Evolutionary conservation across 2,113 vertebrate species (phyloP).

Genomic region (Ictidomys tridecemlineatus): DNA sequence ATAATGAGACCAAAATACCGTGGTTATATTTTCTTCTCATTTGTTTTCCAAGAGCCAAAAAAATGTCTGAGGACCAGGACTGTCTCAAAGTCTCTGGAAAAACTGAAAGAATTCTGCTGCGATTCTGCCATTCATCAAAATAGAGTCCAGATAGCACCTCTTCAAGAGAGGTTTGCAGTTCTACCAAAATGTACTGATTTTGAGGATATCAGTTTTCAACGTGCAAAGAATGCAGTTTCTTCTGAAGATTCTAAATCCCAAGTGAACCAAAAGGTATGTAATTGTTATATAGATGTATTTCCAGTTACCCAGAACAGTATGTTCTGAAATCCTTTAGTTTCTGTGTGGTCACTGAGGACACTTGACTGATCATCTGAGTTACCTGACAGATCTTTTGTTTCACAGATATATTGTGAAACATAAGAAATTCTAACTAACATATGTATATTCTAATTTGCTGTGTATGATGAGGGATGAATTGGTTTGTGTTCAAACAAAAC

Average conservation of each 20-base stretch:
- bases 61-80: constrained; percentile 77
- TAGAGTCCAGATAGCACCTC: constrained; percentile 56
- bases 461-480: background rate
- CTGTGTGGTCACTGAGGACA: background rate
- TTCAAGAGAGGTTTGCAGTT: constrained; percentile 57
- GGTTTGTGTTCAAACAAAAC: constrained; percentile 23
- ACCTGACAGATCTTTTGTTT: background rate
- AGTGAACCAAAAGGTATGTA: constrained; percentile 82
- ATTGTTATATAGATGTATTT: background rate
- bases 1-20: constrained; percentile 2
- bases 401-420: too few relatives aligned
- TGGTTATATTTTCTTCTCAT: constrained; percentile 72
- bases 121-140: constrained; percentile 77
- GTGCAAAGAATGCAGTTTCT: constrained; percentile 71
- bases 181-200: constrained; percentile 80
- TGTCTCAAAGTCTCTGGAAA: constrained; percentile 87
- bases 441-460: background rate
- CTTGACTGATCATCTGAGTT: background rate
- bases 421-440: too few relatives aligned
- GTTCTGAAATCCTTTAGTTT: background rate
- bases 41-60: constrained; percentile 77
- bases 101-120: constrained; percentile 87
- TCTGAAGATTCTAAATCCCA: constrained; percentile 61
- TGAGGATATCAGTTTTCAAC: constrained; percentile 72
- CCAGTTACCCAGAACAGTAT: background rate